Conservation (phyloP, 2,797 vertebrate species). For the Numenius phaeopus region DNA sequence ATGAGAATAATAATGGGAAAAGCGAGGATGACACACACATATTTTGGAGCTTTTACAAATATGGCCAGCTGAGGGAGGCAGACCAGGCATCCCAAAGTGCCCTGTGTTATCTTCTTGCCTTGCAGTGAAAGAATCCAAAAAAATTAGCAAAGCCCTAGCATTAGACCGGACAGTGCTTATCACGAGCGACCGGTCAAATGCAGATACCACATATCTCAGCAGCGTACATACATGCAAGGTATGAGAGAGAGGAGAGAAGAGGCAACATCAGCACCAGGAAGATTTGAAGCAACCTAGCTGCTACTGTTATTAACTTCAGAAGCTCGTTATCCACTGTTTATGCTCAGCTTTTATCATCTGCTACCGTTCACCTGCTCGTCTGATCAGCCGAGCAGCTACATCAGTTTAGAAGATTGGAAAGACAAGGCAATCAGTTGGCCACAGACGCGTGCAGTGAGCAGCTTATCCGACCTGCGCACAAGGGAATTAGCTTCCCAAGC, state of each 20-base stretch:
- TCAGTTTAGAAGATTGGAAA: background rate
- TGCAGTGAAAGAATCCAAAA: background rate
- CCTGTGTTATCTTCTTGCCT: background rate
- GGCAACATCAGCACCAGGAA: background rate
- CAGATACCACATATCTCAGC: background rate
- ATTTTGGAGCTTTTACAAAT: background rate
- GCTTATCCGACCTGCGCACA: background rate
- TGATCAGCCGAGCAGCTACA: background rate
- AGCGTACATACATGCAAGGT: fast-evolving
- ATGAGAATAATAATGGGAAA: background rate
- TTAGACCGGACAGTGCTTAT: background rate
- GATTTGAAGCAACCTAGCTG: background rate
- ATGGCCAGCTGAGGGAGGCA: background rate
- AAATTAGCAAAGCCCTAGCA: background rate
- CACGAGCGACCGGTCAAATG: background rate
- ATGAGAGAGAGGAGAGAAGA: background rate
- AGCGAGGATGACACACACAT: background rate
- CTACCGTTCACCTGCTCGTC: background rate
- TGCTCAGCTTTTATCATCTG: background rate
- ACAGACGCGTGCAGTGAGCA: background rate
- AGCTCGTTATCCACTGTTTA: background rate
- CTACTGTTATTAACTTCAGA: background rate
- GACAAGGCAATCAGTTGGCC: background rate
- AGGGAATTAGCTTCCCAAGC: background rate
- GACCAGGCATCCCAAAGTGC: fast-evolving